Percentiles rank a stretch among this genome's conserved stretches.
These are phyloP conservation scores for Girardinichthys multiradiatus DNA, from an alignment of 2,113 vertebrate species.

Conservation along the genomic window DNA sequence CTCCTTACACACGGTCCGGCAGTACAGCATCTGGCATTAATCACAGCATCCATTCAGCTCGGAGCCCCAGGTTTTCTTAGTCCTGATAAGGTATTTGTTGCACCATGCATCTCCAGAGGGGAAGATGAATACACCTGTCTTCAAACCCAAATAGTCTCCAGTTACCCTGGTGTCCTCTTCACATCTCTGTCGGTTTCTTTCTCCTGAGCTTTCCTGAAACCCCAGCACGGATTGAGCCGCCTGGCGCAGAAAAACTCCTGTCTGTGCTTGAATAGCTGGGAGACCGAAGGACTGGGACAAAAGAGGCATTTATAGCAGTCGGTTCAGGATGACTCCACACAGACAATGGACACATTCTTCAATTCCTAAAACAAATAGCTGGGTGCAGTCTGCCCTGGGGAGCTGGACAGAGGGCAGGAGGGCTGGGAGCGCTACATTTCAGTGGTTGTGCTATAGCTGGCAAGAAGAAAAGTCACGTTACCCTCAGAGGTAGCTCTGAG, in stretches of 20 bases:
- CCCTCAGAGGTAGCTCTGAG: slow-evolving; percentile 44
- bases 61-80: slow-evolving; percentile 51
- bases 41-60: slow-evolving; percentile 73
- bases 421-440: slow-evolving; percentile 47
- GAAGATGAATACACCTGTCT: slow-evolving; percentile 86
- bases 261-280: slow-evolving; percentile 68
- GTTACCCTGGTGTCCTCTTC: slow-evolving; percentile 49
- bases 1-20: slow-evolving; percentile 49
- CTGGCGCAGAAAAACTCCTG: slow-evolving; percentile 76
- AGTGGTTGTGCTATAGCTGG: slow-evolving; percentile 17
- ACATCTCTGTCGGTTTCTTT: slow-evolving; percentile 29
- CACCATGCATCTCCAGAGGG: slow-evolving; percentile 72
- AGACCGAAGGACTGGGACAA: slow-evolving; percentile 60
- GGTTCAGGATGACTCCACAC: slow-evolving; percentile 77
- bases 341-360: slow-evolving; percentile 85
- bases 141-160: slow-evolving; percentile 80
- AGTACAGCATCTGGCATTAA: slow-evolving; percentile 76
- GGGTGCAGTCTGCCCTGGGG: slow-evolving; percentile 68
- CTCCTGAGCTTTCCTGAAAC: slow-evolving; percentile 66
- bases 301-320: slow-evolving; percentile 80
- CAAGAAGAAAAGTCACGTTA: slow-evolving; percentile 31
- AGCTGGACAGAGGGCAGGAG: slow-evolving; percentile 52
- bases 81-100: slow-evolving; percentile 70
- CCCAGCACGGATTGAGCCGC: slow-evolving; percentile 67
- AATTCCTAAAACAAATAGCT: slow-evolving; percentile 77